A percentile compares a stretch with the other conserved stretches of the same genome.
Evolutionary conservation across 2,888 invertebrate genomes (phyloP).

Genomic region (Trachelus tabidus): DNA sequence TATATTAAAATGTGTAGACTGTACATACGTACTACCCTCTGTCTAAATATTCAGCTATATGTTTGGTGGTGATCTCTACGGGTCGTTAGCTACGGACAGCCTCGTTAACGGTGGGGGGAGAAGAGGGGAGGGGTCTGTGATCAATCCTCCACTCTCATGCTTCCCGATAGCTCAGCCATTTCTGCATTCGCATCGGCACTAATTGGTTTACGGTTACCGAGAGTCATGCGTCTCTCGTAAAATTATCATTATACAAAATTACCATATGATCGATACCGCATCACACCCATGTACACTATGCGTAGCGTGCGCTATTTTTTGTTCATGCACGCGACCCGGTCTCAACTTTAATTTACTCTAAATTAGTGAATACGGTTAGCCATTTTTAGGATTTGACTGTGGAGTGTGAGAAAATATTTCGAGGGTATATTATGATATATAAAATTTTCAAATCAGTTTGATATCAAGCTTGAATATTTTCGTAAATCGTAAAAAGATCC

Average conservation of each 20-base stretch:
- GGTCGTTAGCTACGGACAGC: background rate
- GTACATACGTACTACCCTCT: background rate
- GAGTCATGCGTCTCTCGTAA: background rate
- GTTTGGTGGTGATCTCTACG: background rate
- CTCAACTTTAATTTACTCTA: background rate
- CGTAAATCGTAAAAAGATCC: background rate
- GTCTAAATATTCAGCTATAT: background rate
- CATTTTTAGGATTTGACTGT: background rate
- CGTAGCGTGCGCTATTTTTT: background rate
- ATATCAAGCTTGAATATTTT: background rate
- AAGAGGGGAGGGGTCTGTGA: background rate
- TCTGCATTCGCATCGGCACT: constrained; percentile 3
- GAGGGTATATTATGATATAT: no score
- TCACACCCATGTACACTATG: background rate
- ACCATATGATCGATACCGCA: background rate
- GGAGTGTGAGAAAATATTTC: background rate
- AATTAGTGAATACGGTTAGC: background rate
- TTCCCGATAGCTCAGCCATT: background rate
- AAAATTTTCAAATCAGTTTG: background rate
- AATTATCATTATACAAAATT: background rate
- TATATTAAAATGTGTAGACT: background rate
- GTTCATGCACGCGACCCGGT: background rate
- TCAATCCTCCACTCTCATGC: background rate
- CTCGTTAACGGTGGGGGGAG: background rate
- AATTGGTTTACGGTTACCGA: constrained; percentile 7